Conservation (phyloP, 2,113 vertebrate species). For the Tragelaphus strepsiceros region DNA sequence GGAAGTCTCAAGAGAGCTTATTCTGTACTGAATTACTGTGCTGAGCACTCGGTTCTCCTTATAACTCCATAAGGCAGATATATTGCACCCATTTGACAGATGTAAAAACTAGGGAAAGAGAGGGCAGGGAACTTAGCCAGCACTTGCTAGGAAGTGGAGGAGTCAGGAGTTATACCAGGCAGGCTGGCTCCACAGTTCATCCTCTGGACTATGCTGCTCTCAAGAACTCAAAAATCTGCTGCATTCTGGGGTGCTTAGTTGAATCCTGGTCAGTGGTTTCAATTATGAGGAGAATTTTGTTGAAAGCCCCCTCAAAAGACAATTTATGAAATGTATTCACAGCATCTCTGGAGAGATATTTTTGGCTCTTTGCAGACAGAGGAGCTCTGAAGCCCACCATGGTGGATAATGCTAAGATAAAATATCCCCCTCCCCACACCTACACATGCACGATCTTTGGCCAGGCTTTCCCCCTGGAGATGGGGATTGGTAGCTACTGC, state of each 20-base stretch:
- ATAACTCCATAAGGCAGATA: fast-evolving
- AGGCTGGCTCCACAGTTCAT: neutral
- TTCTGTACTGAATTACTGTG: neutral
- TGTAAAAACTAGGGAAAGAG: neutral
- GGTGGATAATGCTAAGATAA: neutral
- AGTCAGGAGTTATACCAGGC: neutral
- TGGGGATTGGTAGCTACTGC: neutral
- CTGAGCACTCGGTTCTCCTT: neutral
- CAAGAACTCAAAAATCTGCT: neutral
- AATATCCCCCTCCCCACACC: neutral
- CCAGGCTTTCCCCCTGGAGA: neutral
- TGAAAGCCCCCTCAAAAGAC: neutral
- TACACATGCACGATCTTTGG: neutral
- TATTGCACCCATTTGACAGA: neutral
- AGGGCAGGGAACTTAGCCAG: neutral
- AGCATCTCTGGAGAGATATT: neutral
- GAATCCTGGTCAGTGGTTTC: neutral
- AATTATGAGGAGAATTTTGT: neutral
- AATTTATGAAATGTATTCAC: neutral
- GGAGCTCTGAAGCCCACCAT: neutral
- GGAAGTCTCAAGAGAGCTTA: neutral
- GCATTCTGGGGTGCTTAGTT: neutral
- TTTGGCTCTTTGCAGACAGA: neutral
- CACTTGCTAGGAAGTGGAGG: neutral
- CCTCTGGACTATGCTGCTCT: neutral